Evolutionary conservation across 2,888 invertebrate species (phyloP).

Genomic region (Ypsolopha sequella): DNA sequence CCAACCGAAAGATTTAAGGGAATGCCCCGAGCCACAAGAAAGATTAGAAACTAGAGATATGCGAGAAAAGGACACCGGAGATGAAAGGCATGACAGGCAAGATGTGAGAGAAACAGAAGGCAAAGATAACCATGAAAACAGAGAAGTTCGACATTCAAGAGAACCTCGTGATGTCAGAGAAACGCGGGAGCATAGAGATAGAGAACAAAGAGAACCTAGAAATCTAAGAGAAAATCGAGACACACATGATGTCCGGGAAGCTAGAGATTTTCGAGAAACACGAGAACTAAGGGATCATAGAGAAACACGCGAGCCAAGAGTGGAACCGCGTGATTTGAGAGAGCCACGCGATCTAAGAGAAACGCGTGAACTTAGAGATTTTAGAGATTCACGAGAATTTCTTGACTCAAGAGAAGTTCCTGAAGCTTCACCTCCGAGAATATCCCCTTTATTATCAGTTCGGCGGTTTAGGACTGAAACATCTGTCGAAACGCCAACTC

Average conservation of each 20-base stretch:
- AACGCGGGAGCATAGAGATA: slow-evolving; percentile 22
- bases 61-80: slow-evolving; percentile 35
- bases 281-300: slow-evolving; percentile 26
- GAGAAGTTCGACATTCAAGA: slow-evolving; percentile 42
- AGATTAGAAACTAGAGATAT: slow-evolving; percentile 42
- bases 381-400: slow-evolving; percentile 39
- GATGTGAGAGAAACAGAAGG: slow-evolving; percentile 48
- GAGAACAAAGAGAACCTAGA: slow-evolving; percentile 13
- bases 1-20: slow-evolving; percentile 43
- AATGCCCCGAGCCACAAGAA: slow-evolving; percentile 42
- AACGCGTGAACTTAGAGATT: slow-evolving; percentile 34
- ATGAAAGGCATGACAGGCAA: slow-evolving; percentile 32
- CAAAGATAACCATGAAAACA: background rate
- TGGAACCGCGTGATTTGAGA: slow-evolving; percentile 29
- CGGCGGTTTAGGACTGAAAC: slow-evolving; percentile 56
- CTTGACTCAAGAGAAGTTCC: slow-evolving; percentile 47
- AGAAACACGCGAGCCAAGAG: slow-evolving; percentile 39
- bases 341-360: slow-evolving; percentile 31
- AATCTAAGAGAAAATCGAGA: slow-evolving; percentile 37
- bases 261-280: slow-evolving; percentile 31
- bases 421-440: slow-evolving; percentile 59
- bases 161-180: slow-evolving; percentile 30
- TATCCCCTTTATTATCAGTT: slow-evolving; percentile 59
- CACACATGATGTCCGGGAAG: slow-evolving; percentile 31
- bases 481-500: slow-evolving; percentile 41